Evolutionary conservation across 1,140 invertebrate species (phyloP).

Genomic region (Calycopis cecrops): DNA sequence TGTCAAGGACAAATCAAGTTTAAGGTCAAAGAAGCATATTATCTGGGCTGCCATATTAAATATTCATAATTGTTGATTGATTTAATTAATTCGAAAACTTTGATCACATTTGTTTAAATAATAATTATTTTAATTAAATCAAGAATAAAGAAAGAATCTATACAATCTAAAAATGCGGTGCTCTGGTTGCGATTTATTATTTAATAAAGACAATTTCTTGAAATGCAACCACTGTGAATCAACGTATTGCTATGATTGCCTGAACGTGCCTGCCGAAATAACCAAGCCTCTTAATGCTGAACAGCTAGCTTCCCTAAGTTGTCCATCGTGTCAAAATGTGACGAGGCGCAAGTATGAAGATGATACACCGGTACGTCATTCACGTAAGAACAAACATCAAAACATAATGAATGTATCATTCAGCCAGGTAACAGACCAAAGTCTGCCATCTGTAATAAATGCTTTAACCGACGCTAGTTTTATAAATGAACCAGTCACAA

Average conservation of each 20-base stretch:
- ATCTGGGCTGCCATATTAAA: no score
- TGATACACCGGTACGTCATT: not conserved
- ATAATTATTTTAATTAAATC: no score
- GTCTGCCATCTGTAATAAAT: not conserved
- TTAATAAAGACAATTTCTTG: not conserved
- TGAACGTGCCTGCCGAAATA: not conserved
- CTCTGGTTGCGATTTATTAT: not conserved
- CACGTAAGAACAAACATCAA: not conserved
- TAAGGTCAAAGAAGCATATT: no score
- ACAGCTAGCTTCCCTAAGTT: not conserved
- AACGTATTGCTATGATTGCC: not conserved
- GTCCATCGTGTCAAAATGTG: not conserved
- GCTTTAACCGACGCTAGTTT: not conserved
- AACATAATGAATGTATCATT: not conserved
- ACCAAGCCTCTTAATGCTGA: not conserved
- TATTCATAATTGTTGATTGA: no score
- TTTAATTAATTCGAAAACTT: no score
- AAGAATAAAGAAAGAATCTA: no score
- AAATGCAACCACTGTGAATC: not conserved
- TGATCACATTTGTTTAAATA: no score
- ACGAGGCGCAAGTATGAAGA: not conserved
- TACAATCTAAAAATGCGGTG: not conserved
- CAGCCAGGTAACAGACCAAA: not conserved
- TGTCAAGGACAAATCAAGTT: no score
- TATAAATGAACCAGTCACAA: not conserved